Conservation (phyloP, 2,888 invertebrate genomes). For the Hemicrepidius hirtus region DNA sequence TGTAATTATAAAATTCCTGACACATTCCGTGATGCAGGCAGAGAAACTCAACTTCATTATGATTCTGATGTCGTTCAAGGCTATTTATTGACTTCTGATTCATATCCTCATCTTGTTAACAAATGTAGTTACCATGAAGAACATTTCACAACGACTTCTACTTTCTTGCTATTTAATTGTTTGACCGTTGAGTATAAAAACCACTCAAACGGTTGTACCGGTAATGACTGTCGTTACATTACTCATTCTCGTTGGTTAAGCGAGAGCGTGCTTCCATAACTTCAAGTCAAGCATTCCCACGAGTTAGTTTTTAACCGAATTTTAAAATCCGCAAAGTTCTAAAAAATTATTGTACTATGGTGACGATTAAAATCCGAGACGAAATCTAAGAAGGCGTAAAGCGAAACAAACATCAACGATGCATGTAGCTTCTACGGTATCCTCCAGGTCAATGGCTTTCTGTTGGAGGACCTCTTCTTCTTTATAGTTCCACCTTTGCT, state of each 20-base stretch:
- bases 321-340: neutral
- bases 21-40: constrained; percentile 7
- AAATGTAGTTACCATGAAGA: constrained; percentile 6
- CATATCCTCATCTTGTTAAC: constrained; percentile 19
- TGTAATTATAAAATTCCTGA: neutral
- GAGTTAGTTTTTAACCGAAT: neutral
- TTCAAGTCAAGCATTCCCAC: neutral
- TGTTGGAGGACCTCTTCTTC: constrained; percentile 26
- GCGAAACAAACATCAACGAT: constrained; percentile 41
- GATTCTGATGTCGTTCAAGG: constrained; percentile 34
- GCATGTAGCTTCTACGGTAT: constrained; percentile 47
- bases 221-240: too few species aligned
- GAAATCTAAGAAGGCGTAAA: constrained; percentile 47
- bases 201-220: neutral
- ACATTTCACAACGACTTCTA: constrained; percentile 8
- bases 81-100: constrained; percentile 34
- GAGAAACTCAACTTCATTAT: constrained; percentile 9
- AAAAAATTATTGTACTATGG: constrained; percentile 10
- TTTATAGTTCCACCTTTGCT: constrained; percentile 18
- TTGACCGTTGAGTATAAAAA: neutral
- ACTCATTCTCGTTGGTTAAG: neutral
- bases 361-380: constrained; percentile 10
- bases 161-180: constrained; percentile 9
- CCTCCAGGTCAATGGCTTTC: constrained; percentile 54
- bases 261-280: constrained; percentile 1